These are phyloP conservation scores for Hepsetus odoe DNA, from an alignment of 2,113 vertebrate genomes.

Conservation along the genomic window DNA sequence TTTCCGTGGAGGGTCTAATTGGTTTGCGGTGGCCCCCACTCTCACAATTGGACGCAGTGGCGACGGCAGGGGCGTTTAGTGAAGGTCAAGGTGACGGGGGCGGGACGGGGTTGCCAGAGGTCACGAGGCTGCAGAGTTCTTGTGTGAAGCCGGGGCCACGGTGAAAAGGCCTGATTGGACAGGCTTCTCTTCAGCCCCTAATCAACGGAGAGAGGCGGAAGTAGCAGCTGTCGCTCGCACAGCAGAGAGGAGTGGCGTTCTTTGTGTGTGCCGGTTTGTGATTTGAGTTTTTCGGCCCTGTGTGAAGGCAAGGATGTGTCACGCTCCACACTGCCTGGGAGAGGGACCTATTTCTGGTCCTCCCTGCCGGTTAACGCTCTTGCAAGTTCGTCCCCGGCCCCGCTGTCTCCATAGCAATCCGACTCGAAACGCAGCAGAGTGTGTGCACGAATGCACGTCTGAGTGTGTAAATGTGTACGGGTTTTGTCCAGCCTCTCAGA, in stretches of 20 bases:
- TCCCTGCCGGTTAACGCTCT: too few species aligned
- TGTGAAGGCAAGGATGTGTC: background rate
- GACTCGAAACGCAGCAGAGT: background rate
- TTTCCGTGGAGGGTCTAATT: conserved; percentile 22
- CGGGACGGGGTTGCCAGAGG: conserved; percentile 58
- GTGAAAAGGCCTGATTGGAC: conserved; percentile 70
- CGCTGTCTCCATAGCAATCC: background rate
- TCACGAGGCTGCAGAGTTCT: conserved; percentile 53
- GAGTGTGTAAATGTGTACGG: conserved; percentile 28
- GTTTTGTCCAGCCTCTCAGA: conserved; percentile 45
- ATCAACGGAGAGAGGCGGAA: conserved; percentile 66
- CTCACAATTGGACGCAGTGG: conserved; percentile 53
- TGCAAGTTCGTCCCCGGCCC: too few species aligned
- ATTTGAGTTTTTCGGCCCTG: background rate
- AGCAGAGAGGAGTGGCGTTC: conserved; percentile 29
- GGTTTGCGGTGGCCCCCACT: conserved; percentile 14
- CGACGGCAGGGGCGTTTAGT: conserved; percentile 57
- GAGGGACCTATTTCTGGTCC: conserved; percentile 2
- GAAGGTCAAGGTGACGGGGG: conserved; percentile 72
- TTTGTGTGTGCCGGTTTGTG: conserved; percentile 17
- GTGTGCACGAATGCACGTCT: conserved; percentile 24
- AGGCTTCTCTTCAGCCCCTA: conserved; percentile 65
- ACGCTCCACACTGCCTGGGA: background rate
- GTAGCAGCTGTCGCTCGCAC: conserved; percentile 65
- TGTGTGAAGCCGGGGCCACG: conserved; percentile 49